Evolutionary conservation across 2,797 vertebrate species (phyloP).

Genomic region (Ceryle rudis): DNA sequence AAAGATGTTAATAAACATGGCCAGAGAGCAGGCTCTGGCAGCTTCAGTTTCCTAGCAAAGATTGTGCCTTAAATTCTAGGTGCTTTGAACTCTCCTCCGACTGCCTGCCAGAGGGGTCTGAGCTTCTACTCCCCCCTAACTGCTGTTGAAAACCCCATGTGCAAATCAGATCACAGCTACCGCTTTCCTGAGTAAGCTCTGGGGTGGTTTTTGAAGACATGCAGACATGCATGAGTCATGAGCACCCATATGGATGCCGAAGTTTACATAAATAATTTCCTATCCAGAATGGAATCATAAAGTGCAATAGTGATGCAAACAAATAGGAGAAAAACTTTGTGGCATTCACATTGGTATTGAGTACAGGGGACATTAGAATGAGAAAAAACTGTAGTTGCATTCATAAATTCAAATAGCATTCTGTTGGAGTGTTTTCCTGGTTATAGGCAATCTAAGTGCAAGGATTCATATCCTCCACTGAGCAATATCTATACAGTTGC

Average conservation of each 20-base stretch:
- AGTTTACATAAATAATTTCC: neutral
- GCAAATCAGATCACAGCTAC: neutral
- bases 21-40: neutral
- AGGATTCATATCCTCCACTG: neutral
- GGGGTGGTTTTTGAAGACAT: neutral
- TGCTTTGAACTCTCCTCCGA: neutral
- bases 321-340: neutral
- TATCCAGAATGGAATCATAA: neutral
- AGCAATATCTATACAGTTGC: conserved; percentile 20
- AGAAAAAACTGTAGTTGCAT: neutral
- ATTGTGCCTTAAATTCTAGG: neutral
- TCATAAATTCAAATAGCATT: neutral
- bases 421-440: neutral
- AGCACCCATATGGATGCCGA: neutral
- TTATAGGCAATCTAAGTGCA: neutral
- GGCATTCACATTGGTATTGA: neutral
- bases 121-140: neutral
- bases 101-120: neutral
- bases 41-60: neutral
- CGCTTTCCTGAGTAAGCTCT: neutral
- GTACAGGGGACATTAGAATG: neutral
- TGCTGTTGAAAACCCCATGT: neutral
- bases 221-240: neutral
- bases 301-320: neutral
- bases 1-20: neutral